phyloP scores from a whole-genome alignment of 2,888 invertebrate species.

The Junonia oenone region DNA sequence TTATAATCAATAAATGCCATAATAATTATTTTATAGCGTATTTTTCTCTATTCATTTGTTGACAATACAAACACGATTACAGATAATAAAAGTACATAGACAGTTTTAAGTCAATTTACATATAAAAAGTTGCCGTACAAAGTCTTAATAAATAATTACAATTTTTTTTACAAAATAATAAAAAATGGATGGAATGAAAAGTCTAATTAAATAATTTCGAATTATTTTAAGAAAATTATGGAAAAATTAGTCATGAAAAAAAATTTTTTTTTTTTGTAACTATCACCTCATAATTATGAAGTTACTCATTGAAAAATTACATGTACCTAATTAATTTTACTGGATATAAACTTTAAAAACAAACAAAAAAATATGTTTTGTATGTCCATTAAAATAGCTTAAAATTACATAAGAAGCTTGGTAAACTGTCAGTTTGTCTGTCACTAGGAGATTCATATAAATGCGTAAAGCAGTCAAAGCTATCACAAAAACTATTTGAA shows the following conservation, averaged over 20 bases:
- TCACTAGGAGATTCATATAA: not conserved
- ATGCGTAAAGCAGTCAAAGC: not conserved
- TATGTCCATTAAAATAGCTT: slow-evolving; percentile 1
- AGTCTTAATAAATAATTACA: not conserved
- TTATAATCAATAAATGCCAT: too few species aligned
- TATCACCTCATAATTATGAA: too few species aligned
- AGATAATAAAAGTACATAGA: too few species aligned
- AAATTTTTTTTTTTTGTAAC: too few species aligned
- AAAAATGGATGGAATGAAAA: not conserved
- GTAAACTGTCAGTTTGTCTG: not conserved
- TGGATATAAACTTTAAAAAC: too few species aligned
- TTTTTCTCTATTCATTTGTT: too few species aligned
- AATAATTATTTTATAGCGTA: too few species aligned
- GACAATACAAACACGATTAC: too few species aligned
- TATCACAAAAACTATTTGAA: not conserved
- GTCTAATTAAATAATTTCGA: not conserved
- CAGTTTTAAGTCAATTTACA: too few species aligned
- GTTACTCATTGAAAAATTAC: too few species aligned
- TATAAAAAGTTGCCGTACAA: not conserved
- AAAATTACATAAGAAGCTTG: slow-evolving; percentile 4
- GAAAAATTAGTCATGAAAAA: not conserved
- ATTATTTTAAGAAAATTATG: not conserved
- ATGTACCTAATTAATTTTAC: too few species aligned
- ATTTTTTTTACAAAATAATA: not conserved
- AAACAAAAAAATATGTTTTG: too few species aligned